Conservation (phyloP, 1,140 invertebrate genomes). For the Acromyrmex heyeri region DNA sequence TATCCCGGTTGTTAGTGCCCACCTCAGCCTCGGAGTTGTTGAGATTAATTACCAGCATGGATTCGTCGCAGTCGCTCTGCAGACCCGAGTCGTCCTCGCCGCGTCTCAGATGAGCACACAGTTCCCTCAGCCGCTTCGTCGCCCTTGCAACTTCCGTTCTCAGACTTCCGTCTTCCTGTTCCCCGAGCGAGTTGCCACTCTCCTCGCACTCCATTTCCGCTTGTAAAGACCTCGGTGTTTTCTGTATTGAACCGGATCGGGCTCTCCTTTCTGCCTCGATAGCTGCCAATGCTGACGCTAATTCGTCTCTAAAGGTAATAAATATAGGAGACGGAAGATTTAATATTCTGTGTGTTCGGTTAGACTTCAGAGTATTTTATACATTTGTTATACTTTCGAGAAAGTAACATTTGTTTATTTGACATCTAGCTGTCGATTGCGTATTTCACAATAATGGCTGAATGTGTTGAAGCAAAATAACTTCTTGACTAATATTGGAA, state of each 20-base stretch:
- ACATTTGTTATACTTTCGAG: too few relatives aligned
- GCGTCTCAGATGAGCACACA: slow-evolving; percentile 90
- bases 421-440: too few relatives aligned
- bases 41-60: slow-evolving; percentile 84
- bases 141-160: slow-evolving; percentile 88
- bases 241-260: slow-evolving; percentile 83
- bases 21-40: slow-evolving; percentile 83
- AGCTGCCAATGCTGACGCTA: slow-evolving; percentile 80
- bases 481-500: too few relatives aligned
- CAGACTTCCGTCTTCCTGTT: slow-evolving; percentile 88
- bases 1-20: slow-evolving; percentile 64
- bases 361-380: too few relatives aligned
- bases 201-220: slow-evolving; percentile 92
- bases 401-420: too few relatives aligned
- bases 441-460: too few relatives aligned
- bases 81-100: slow-evolving; percentile 90
- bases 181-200: slow-evolving; percentile 86
- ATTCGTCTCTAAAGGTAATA: slow-evolving; percentile 81
- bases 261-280: slow-evolving; percentile 80
- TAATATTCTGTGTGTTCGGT: too few relatives aligned
- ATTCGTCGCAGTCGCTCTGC: slow-evolving; percentile 87
- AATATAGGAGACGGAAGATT: background rate
- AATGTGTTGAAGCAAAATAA: too few relatives aligned
- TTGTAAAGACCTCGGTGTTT: slow-evolving; percentile 88
- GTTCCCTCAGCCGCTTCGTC: slow-evolving; percentile 89